phyloP scores from a whole-genome alignment of 2,888 invertebrate genomes.

The Nemoura dubitans region DNA sequence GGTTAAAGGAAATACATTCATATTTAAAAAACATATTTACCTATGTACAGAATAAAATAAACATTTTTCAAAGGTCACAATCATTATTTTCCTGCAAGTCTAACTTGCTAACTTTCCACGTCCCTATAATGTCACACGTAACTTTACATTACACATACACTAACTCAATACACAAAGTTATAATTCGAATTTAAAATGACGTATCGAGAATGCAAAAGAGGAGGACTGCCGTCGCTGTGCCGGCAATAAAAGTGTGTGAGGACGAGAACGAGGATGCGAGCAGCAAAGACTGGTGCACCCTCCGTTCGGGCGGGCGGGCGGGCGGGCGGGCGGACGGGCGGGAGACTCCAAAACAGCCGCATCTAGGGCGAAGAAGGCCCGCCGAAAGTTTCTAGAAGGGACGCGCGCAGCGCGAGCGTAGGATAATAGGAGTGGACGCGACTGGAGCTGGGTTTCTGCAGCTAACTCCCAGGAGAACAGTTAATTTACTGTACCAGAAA shows the following conservation, averaged over 20 bases:
- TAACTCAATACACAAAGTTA: not conserved
- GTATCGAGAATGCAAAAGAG: not conserved
- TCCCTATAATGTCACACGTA: not conserved
- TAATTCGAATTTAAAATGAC: not conserved
- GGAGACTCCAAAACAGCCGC: not conserved
- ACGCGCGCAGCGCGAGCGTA: not conserved
- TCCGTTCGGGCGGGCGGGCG: too few species aligned
- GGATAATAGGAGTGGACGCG: not conserved
- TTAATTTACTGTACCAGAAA: slow-evolving; percentile 42
- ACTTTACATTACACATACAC: not conserved
- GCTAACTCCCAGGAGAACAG: slow-evolving; percentile 29
- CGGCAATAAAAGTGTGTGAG: not conserved
- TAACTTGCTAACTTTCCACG: not conserved
- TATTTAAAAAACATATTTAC: too few species aligned
- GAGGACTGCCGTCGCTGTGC: not conserved
- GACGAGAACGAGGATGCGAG: not conserved
- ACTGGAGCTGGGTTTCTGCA: slow-evolving; percentile 29
- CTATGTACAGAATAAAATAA: too few species aligned
- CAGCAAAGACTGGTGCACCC: too few species aligned
- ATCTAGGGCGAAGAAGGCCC: not conserved
- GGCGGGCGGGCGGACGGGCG: not conserved
- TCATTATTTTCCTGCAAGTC: too few species aligned
- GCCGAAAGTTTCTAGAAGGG: slow-evolving; percentile 7
- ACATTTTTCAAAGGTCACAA: too few species aligned
- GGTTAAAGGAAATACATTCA: too few species aligned